Conservation (phyloP, 2,113 vertebrate genomes). For the Mola mola region DNA sequence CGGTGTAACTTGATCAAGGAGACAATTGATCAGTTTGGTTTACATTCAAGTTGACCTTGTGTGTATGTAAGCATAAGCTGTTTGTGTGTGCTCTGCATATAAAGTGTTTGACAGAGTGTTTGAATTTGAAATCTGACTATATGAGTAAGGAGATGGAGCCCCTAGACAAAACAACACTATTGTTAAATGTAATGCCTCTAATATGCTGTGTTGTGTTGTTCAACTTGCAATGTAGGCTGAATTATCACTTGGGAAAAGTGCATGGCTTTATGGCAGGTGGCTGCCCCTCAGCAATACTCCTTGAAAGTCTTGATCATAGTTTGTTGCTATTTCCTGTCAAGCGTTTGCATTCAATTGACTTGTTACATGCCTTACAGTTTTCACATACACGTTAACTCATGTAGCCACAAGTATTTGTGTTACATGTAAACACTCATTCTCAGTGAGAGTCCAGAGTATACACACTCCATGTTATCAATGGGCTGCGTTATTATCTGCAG, state of each 20-base stretch:
- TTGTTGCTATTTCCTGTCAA: constrained; percentile 15
- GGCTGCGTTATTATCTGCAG: constrained; percentile 55
- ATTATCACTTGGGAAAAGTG: constrained; percentile 69
- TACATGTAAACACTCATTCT: constrained; percentile 23
- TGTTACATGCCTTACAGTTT: constrained; percentile 5
- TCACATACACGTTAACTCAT: constrained; percentile 15
- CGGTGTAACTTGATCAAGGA: too few species aligned
- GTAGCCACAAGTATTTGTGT: constrained; percentile 19
- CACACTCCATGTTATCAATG: constrained; percentile 33
- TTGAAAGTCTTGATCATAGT: constrained; percentile 20
- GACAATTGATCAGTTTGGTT: too few species aligned
- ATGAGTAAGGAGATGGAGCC: constrained; percentile 20
- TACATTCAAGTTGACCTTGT: too few species aligned
- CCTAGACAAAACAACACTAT: constrained; percentile 58
- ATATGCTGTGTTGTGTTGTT: constrained; percentile 52
- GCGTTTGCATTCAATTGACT: constrained; percentile 3
- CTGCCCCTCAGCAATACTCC: constrained; percentile 29
- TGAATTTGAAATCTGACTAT: constrained; percentile 1
- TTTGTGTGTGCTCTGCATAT: constrained; percentile 1
- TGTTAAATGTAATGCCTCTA: constrained; percentile 53
- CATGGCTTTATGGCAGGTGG: constrained; percentile 66
- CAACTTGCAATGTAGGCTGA: constrained; percentile 50
- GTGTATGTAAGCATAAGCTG: too few species aligned
- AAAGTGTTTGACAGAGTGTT: constrained; percentile 12
- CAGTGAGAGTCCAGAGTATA: constrained; percentile 4